Percentiles rank a stretch among this genome's conserved stretches.
phyloP scores from a whole-genome alignment of 2,888 invertebrate species.

The Spilarctia lutea region DNA sequence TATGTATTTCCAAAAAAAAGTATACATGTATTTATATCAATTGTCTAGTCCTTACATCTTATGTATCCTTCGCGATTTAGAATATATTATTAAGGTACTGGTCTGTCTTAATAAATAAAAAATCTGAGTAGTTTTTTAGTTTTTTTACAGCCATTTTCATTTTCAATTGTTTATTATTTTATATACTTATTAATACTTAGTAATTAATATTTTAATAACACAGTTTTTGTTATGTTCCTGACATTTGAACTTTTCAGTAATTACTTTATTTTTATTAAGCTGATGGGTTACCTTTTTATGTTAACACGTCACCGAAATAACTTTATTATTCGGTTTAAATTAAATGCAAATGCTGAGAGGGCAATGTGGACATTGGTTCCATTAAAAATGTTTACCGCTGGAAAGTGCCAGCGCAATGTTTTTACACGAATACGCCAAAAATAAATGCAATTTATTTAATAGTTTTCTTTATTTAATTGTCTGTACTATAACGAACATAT shows the following conservation, averaged over 20 bases:
- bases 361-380: conserved; percentile 62
- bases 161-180: too few species aligned
- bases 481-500: neutral
- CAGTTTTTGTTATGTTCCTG: too few species aligned
- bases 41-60: too few species aligned
- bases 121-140: too few species aligned
- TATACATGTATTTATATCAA: too few species aligned
- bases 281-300: neutral
- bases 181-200: too few species aligned
- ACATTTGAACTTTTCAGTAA: neutral
- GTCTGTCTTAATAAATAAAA: too few species aligned
- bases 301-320: neutral
- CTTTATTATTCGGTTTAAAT: conserved; percentile 49
- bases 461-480: neutral
- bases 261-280: neutral
- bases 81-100: too few species aligned
- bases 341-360: conserved; percentile 59
- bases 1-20: too few species aligned
- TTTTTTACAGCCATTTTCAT: too few species aligned
- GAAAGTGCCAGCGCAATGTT: conserved; percentile 68
- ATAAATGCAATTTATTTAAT: conserved; percentile 1
- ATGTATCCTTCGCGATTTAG: too few species aligned
- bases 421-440: conserved; percentile 39
- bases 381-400: conserved; percentile 77
- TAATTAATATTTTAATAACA: too few species aligned